These are phyloP conservation scores for Itoplectis maculator DNA, from an alignment of 2,888 invertebrate genomes.

Conservation along the genomic window DNA sequence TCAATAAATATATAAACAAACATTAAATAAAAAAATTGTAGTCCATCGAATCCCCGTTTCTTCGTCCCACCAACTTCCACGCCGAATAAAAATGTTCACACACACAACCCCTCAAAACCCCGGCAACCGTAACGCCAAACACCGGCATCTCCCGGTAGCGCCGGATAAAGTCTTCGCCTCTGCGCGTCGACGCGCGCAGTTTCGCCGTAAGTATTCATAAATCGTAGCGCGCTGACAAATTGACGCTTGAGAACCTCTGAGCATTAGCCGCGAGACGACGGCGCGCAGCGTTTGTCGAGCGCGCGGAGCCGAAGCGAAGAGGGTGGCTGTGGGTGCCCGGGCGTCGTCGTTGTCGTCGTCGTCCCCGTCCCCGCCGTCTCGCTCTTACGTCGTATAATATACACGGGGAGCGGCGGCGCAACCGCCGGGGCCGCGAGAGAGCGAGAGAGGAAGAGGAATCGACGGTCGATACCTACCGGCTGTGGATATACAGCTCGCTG, in stretches of 20 bases:
- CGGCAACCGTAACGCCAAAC: too few relatives aligned
- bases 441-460: conserved; percentile 12
- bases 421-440: conserved; percentile 40
- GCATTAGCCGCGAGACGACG: conserved; percentile 66
- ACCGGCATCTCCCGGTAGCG: background rate
- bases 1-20: too few relatives aligned
- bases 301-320: conserved; percentile 10
- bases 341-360: too few relatives aligned
- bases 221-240: conserved; percentile 30
- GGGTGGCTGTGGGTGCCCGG: conserved; percentile 47
- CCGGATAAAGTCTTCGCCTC: background rate
- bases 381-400: conserved; percentile 31
- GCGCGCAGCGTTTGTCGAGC: conserved; percentile 40
- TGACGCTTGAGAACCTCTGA: conserved; percentile 68
- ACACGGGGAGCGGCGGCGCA: conserved; percentile 25
- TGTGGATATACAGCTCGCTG: background rate
- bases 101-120: too few relatives aligned
- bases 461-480: conserved; percentile 37
- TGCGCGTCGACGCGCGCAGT: background rate
- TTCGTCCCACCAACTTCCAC: too few relatives aligned
- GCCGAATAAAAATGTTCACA: too few relatives aligned
- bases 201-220: background rate
- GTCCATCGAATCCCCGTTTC: too few relatives aligned
- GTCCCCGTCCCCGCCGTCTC: conserved; percentile 42
- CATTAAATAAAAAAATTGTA: too few relatives aligned